Percentiles rank a stretch among this genome's conserved stretches.
Evolutionary conservation across 2,888 invertebrate genomes (phyloP).

Genomic region (Creontiades dilutus): DNA sequence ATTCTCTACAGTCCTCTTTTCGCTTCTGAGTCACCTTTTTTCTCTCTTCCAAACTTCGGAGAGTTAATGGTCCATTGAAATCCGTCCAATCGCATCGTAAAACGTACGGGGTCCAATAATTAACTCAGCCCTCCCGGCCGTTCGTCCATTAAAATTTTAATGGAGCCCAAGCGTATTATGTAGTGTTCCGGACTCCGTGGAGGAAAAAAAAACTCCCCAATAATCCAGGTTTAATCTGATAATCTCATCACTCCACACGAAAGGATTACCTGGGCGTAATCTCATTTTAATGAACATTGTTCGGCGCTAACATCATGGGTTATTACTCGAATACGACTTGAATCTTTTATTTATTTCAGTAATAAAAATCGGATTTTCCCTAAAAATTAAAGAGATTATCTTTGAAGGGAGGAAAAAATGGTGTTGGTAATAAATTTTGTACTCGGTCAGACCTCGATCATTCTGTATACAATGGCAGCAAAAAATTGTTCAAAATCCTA

Average conservation of each 20-base stretch:
- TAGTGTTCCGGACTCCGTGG: not conserved
- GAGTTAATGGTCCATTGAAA: slow-evolving; percentile 62
- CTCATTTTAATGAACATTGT: not conserved
- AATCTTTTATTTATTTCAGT: not conserved
- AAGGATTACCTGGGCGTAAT: not conserved
- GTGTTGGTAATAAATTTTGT: no score
- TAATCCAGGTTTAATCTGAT: not conserved
- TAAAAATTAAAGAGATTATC: no score
- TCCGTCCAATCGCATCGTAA: slow-evolving; percentile 64
- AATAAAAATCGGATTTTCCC: not conserved
- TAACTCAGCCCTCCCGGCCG: slow-evolving; percentile 38
- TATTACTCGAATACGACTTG: no score
- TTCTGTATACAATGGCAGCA: no score
- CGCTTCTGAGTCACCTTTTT: slow-evolving; percentile 57
- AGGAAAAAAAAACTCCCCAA: not conserved
- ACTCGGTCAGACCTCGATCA: no score
- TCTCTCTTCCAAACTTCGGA: not conserved
- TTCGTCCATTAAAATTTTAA: slow-evolving; percentile 50
- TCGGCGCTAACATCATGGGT: not conserved
- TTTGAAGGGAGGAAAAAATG: no score
- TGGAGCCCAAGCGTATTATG: not conserved
- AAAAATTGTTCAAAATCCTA: no score
- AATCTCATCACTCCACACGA: not conserved
- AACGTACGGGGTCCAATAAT: slow-evolving; percentile 45
- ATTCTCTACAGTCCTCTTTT: slow-evolving; percentile 33